Percentiles rank a stretch among this genome's conserved stretches.
phyloP scores from a whole-genome alignment of 1,140 invertebrate species.

The Aphidius ervi region DNA sequence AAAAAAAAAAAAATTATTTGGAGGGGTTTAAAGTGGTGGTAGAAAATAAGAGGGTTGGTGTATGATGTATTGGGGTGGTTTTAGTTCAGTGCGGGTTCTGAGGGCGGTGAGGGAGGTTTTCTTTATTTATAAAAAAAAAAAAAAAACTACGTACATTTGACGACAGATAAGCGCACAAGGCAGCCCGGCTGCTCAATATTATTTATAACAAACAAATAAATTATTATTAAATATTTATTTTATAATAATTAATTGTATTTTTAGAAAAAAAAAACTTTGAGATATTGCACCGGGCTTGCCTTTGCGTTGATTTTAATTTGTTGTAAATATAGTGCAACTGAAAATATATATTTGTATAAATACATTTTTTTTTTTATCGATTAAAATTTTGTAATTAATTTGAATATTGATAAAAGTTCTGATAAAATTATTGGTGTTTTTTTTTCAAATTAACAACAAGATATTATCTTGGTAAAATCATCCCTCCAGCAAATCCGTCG shows the following conservation, averaged over 20 bases:
- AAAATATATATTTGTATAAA: too few species aligned
- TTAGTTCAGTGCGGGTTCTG: constrained; percentile 49
- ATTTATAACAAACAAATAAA: background rate
- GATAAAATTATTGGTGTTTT: too few species aligned
- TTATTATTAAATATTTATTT: constrained; percentile 1
- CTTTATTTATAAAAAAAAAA: constrained; percentile 32
- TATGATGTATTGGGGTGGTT: constrained; percentile 15
- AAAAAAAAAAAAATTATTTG: background rate
- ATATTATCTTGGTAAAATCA: background rate
- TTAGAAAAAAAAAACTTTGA: too few species aligned
- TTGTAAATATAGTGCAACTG: too few species aligned
- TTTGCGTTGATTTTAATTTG: background rate
- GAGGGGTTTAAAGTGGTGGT: background rate
- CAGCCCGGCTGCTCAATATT: constrained; percentile 16
- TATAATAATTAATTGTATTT: too few species aligned
- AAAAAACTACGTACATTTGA: constrained; percentile 29
- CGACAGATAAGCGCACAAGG: constrained; percentile 32
- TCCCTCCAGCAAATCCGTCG: constrained; percentile 23
- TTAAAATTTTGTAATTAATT: too few species aligned
- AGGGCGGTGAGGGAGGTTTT: constrained; percentile 50
- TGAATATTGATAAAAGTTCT: too few species aligned
- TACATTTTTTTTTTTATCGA: too few species aligned
- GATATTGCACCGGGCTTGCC: constrained; percentile 5
- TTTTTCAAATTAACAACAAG: too few species aligned
- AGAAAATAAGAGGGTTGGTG: constrained; percentile 24